Evolutionary conservation across 2,797 vertebrate species (phyloP), one percentile per base, ranked within the genome.

Genomic region (Erpetoichthys calabaricus): DNA sequence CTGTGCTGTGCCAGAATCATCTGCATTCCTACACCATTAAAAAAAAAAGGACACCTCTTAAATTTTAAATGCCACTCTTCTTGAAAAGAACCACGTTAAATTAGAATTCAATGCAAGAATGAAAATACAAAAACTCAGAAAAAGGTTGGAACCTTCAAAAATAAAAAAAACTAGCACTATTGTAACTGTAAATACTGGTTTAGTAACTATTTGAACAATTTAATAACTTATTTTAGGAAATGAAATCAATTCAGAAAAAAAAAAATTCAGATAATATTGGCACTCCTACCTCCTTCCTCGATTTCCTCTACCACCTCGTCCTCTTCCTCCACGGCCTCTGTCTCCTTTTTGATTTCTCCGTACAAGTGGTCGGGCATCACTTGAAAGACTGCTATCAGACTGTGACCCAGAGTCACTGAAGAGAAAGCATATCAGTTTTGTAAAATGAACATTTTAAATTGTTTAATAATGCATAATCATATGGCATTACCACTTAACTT

Each of bases 381-480:
- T 86, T 58, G 82, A 86, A 47, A 92, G 88, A 68, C 87, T 89
- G 72, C 87, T 91, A 69, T 95, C 92, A 0, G 91, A 92, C 65
- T 89, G 91, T 0, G 92, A 92, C 62, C 83, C 89, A 8, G 91
- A 94, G 70, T 89, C 88, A 65, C 91, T 94, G 67, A 4, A 8
- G n/a, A 41, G 5, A 60, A 0, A 63, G 43, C n/a, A 3, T 1
- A 5, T 25, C 25, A 25, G 25, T 25, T 25, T 25, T 25, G 25
- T 25, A 25, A 25, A 25, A 25, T 25, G 25, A 25, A 25, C 25
- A 25, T 25, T 25, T 25, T 25, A 25, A 25, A 25, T 25, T 25
- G 25, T 25, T 25, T 25, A 25, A 1, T 25, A 25, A 25, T 25
- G 25, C 25, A 25, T 25, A 25, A 25, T 25, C 25, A 25, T 25